Evolutionary conservation across 2,888 invertebrate species (phyloP).

Genomic region (Apeira syringaria): DNA sequence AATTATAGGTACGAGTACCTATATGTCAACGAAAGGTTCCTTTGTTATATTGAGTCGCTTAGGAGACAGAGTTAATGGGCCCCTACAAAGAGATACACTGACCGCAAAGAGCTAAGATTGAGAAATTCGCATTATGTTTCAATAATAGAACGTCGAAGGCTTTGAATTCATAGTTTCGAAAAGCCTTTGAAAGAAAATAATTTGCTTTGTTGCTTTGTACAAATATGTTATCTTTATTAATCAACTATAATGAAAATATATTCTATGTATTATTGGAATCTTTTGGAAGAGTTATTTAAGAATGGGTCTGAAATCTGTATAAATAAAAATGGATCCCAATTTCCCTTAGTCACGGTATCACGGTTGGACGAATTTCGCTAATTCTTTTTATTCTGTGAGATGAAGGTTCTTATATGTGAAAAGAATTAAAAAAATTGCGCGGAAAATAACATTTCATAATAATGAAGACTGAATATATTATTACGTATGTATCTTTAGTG

Average conservation of each 20-base stretch:
- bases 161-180: constrained; percentile 17
- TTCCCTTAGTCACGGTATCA: no score
- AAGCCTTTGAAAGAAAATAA: constrained; percentile 6
- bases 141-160: constrained; percentile 25
- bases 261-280: not conserved
- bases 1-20: no score
- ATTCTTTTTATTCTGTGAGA: no score
- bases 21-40: constrained; percentile 24
- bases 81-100: constrained; percentile 24
- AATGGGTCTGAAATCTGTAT: no score
- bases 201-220: not conserved
- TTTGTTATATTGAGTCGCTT: constrained; percentile 22
- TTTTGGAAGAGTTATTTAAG: no score
- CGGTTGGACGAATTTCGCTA: no score
- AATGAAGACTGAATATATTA: no score
- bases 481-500: no score
- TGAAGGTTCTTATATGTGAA: no score
- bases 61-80: constrained; percentile 23
- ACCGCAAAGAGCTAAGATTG: constrained; percentile 24
- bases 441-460: no score
- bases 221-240: not conserved
- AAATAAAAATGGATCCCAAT: no score
- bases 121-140: constrained; percentile 23
- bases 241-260: not conserved
- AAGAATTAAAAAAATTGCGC: no score